Base-by-base conservation (phyloP, 2,797 vertebrate genomes). In the Eulemur albifrons region DNA sequence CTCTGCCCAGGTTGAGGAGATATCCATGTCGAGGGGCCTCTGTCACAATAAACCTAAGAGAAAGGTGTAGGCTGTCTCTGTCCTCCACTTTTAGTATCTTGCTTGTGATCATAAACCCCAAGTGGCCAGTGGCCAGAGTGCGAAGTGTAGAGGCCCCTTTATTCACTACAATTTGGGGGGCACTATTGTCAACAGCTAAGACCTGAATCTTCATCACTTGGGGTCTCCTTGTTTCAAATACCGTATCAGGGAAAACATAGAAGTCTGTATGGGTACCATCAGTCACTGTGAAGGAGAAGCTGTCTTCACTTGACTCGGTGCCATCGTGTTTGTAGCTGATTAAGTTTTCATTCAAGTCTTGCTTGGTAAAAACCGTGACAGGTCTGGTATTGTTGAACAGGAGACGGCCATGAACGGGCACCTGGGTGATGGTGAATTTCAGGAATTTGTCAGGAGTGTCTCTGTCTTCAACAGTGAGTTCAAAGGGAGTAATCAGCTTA, bases 311-410 rank as follows among this genome's bases (percentile, higher is more conserved):
- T 0, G 99, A 99, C 98, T 99, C 99, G 0, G 99, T 99, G 93
- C 99, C 99, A 63, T 99, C 99, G 0, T 99, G 99, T 96, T 98
- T 99, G 98, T 99, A 99, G 98, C 99, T 99, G 98, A 99, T 99
- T 97, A 99, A 98, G 98, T 99, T 99, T 97, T 99, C 99, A 75
- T 99, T 99, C 93, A 99, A 99, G 98, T 99, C 99, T 96, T 99
- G 99, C 97, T 99, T 99, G 93, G 99, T 99, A 94, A 99, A 99
- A 88, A 98, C 98, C 70, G 98, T 98, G 96, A 99, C 97, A 0
- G 98, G 97, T 88, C 95, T 98, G 92, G 98, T 99, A 96, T 98
- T 99, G 98, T 99, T 99, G 77, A 99, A 99, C 23, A 99, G 98
- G 97, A 99, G 98, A 86, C 98, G 99, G 73, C 99, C 99, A 0